phyloP scores from a whole-genome alignment of 2,797 vertebrate species.

The Cossypha caffra region DNA sequence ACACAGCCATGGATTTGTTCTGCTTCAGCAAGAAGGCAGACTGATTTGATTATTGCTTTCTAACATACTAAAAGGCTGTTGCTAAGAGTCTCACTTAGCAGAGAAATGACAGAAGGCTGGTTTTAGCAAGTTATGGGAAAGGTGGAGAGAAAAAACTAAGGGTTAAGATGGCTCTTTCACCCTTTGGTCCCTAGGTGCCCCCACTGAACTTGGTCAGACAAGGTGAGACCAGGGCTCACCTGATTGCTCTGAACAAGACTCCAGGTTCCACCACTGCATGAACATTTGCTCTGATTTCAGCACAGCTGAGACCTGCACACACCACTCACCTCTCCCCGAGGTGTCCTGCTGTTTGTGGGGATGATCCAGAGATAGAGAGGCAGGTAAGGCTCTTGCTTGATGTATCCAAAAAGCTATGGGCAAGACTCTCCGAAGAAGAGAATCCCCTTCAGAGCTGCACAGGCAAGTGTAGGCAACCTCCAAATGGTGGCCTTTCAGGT shows the following conservation, averaged over 20 bases:
- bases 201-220: accelerated
- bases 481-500: not conserved
- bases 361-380: not conserved
- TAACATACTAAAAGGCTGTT: not conserved
- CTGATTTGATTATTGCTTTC: slow-evolving; percentile 41
- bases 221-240: not conserved
- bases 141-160: not conserved
- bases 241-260: not conserved
- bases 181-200: not conserved
- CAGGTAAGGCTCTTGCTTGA: not conserved
- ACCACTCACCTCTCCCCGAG: not conserved
- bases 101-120: not conserved
- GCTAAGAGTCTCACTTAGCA: not conserved
- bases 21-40: not conserved
- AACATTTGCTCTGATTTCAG: not conserved
- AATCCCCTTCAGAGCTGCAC: not conserved
- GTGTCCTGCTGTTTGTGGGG: not conserved
- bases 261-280: not conserved
- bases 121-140: not conserved
- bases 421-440: not conserved
- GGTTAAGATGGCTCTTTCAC: not conserved
- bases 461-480: not conserved
- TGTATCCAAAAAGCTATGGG: not conserved
- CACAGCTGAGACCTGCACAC: not conserved
- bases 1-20: slow-evolving; percentile 60